These are phyloP conservation scores for Clostera curtula DNA, from an alignment of 2,888 invertebrate genomes.

Conservation along the genomic window DNA sequence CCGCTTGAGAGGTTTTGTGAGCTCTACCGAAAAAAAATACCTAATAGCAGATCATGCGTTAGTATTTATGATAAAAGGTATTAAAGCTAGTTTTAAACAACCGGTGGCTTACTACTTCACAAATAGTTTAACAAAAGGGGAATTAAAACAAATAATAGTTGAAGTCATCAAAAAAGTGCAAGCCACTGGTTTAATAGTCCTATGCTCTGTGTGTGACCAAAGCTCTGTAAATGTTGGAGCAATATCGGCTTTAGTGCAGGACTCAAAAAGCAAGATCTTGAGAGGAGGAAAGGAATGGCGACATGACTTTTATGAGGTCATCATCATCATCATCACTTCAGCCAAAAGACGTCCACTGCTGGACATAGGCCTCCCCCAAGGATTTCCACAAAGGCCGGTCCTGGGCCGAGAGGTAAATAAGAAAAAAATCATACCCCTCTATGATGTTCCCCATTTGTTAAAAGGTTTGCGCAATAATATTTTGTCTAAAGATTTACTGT, in stretches of 20 bases:
- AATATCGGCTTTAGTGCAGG: constrained; percentile 15
- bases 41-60: constrained; percentile 19
- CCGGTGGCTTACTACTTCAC: constrained; percentile 25
- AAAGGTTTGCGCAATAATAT: constrained; percentile 23
- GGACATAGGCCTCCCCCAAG: too few species aligned
- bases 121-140: constrained; percentile 8
- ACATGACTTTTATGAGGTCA: constrained; percentile 12
- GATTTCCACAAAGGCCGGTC: too few species aligned
- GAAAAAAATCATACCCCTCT: constrained; percentile 17
- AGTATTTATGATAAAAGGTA: constrained; percentile 22
- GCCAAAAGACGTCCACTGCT: too few species aligned
- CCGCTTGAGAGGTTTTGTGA: too few species aligned
- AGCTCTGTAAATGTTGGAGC: constrained; percentile 19
- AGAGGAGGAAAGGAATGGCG: constrained; percentile 10
- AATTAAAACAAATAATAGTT: constrained; percentile 16
- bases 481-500: constrained; percentile 16
- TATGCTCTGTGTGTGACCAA: constrained; percentile 22
- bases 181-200: constrained; percentile 9
- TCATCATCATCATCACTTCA: too few species aligned
- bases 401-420: too few species aligned
- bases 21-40: too few species aligned
- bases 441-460: constrained; percentile 20
- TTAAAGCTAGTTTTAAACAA: constrained; percentile 17
- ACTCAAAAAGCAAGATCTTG: constrained; percentile 12
- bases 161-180: constrained; percentile 10